phyloP scores from a whole-genome alignment of 1,140 invertebrate species.

The Aphelinus atriplicis region DNA sequence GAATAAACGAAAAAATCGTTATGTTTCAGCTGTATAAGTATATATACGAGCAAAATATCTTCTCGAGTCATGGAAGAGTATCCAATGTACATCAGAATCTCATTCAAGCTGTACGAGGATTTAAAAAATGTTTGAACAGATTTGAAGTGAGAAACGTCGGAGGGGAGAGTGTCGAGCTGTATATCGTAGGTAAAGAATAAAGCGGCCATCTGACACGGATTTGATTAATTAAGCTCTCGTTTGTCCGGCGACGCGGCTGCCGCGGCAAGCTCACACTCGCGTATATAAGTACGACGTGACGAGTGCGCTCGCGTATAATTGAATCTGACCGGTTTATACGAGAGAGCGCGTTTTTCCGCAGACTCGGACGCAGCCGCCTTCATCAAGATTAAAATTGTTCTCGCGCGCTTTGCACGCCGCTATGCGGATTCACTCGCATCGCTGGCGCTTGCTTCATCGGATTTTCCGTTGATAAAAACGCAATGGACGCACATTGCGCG shows the following conservation, averaged over 20 bases:
- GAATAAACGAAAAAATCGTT: too few species aligned
- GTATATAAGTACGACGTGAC: background rate
- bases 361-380: background rate
- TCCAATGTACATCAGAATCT: too few species aligned
- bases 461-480: too few species aligned
- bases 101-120: too few species aligned
- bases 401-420: background rate
- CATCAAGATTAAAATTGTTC: background rate
- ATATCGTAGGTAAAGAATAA: constrained; percentile 1
- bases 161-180: background rate
- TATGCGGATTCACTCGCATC: too few species aligned
- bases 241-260: constrained; percentile 1
- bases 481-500: too few species aligned
- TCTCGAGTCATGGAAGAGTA: too few species aligned
- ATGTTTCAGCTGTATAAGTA: too few species aligned
- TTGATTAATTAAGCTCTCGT: constrained; percentile 42
- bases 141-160: background rate
- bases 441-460: too few species aligned
- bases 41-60: too few species aligned
- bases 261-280: background rate
- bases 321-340: background rate
- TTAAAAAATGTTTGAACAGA: background rate
- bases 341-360: constrained; percentile 6
- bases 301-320: constrained; percentile 4
- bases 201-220: constrained; percentile 19